Conservation (phyloP, 2,888 invertebrate species). For the Nebria brevicollis region DNA sequence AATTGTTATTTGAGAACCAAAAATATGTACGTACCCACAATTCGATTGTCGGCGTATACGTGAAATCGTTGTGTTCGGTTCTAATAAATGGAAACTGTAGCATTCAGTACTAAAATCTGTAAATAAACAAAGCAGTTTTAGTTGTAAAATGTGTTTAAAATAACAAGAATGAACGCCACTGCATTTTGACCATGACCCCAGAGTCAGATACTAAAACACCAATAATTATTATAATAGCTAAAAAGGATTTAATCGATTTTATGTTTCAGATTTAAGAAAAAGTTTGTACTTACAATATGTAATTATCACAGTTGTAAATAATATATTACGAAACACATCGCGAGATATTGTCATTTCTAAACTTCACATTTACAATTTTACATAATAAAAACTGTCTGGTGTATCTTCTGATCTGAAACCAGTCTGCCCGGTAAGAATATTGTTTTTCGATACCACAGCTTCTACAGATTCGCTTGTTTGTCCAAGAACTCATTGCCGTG, state of each 20-base stretch:
- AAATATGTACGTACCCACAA: constrained; percentile 15
- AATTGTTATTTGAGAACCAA: neutral
- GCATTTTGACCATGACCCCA: constrained; percentile 30
- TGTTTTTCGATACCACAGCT: constrained; percentile 19
- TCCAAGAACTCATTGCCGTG: constrained; percentile 6
- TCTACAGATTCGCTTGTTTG: constrained; percentile 30
- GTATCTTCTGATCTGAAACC: constrained; percentile 23
- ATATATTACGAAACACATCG: constrained; percentile 22
- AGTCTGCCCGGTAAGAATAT: constrained; percentile 24
- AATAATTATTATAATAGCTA: constrained; percentile 13
- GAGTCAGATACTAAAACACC: neutral
- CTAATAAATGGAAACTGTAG: constrained; percentile 25
- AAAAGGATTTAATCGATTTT: neutral
- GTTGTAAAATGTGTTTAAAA: neutral
- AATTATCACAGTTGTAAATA: constrained; percentile 15
- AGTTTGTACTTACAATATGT: constrained; percentile 9
- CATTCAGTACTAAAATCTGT: constrained; percentile 25
- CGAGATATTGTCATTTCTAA: constrained; percentile 26
- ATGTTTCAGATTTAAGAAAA: neutral
- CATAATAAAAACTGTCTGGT: neutral
- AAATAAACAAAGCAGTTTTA: constrained; percentile 17
- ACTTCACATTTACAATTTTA: neutral
- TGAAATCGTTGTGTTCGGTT: constrained; percentile 14
- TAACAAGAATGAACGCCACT: neutral
- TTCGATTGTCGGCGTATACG: constrained; percentile 11